phyloP scores from a whole-genome alignment of 2,797 vertebrate genomes.

The Takifugu ocellatus region DNA sequence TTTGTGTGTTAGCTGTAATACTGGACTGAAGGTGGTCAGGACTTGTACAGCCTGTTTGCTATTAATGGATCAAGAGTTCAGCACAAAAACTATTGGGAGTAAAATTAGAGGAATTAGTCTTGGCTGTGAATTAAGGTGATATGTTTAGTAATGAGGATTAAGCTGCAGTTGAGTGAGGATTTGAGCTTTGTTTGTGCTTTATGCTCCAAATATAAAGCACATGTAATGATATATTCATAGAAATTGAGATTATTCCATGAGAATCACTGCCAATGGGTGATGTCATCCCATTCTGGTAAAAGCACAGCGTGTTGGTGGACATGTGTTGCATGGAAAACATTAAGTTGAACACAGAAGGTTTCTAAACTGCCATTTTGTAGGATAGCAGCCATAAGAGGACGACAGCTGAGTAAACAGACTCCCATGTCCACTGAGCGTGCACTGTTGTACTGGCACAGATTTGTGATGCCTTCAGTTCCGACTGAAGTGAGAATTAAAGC shows the following conservation, averaged over 20 bases:
- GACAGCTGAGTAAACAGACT: slow-evolving; percentile 46
- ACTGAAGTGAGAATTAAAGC: too few relatives aligned
- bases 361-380: slow-evolving; percentile 79
- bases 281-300: slow-evolving; percentile 27
- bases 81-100: slow-evolving; percentile 1
- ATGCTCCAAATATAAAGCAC: slow-evolving; percentile 26
- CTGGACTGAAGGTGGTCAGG: neutral
- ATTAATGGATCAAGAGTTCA: neutral
- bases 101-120: neutral
- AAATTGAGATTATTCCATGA: slow-evolving; percentile 22
- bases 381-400: slow-evolving; percentile 80
- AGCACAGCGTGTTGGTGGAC: slow-evolving; percentile 32
- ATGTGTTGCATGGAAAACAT: slow-evolving; percentile 34
- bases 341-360: slow-evolving; percentile 9
- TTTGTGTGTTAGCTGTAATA: too few relatives aligned
- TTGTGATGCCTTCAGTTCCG: slow-evolving; percentile 34
- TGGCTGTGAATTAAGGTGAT: too few relatives aligned
- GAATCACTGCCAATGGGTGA: slow-evolving; percentile 62
- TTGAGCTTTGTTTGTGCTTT: slow-evolving; percentile 33
- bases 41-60: slow-evolving; percentile 7
- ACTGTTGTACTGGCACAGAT: slow-evolving; percentile 52
- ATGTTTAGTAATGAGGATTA: neutral
- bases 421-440: slow-evolving; percentile 63
- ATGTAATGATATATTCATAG: slow-evolving; percentile 9
- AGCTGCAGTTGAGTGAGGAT: slow-evolving; percentile 9